Evolutionary conservation across 2,113 vertebrate genomes (phyloP), one percentile per base, ranked within the genome.

Genomic region (Crypturellus undulatus): DNA sequence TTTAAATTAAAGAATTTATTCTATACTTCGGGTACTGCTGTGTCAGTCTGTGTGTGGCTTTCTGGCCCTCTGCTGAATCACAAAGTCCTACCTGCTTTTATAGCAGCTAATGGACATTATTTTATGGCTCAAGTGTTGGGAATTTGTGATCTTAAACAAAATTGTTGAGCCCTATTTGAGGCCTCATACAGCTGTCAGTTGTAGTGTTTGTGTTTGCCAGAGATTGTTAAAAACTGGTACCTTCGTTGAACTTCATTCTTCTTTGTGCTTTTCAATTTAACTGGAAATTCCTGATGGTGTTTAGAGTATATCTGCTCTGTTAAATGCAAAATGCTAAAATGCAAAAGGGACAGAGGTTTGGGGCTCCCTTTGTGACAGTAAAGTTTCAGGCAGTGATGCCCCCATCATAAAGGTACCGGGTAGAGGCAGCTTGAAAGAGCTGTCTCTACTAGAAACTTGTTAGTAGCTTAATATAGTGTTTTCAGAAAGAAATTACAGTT

Each of bases 141-240:
- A 95, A 92, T 67, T 93, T 91, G 92, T 87, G 91, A 92, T 95
- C 87, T 89, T 89, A 87, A 94, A 83, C 79, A 75, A 92, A 92
- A 93, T 96, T 84, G 89, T 76, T 89, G 92, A 96, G 54, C 80
- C 73, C 58, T 84, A 36, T 84, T 94, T 87, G 79, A 94, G 92
- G 90, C 83, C 85, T 67, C 45, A 6, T 13, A 38, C 38, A 9
- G 38, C 38, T 38, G 38, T 95, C 92, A 94, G 77, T 87, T 95
- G 93, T 80, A 45, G 76, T 87, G 45, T 38, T 40, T 51, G 69
- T 75, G 87, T 94, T 93, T 86, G 83, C 65, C 68, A 38, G 69
- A 78, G 92, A 64, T 49, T 68, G 91, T 80, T 96, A 83, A 67
- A 72, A 82, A 49, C 4, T 1, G 56, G 51, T 93, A 83, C 85